phyloP scores from a whole-genome alignment of 2,888 invertebrate genomes.

The Himalopsyche kuldschensis region DNA sequence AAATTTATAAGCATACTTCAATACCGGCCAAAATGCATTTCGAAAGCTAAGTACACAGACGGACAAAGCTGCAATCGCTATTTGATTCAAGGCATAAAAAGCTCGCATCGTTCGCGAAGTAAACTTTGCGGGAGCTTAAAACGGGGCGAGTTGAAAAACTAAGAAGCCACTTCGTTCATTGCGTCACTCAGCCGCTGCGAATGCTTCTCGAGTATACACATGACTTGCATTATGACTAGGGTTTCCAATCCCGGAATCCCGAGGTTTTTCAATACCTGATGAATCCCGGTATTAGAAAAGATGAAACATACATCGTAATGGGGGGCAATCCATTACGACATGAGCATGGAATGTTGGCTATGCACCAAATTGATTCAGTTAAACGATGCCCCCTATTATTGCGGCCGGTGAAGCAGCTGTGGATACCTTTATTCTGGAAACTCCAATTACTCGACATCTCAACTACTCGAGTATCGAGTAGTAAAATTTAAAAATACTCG shows the following conservation, averaged over 20 bases:
- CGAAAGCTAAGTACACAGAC: too few relatives aligned
- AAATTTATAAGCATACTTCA: too few relatives aligned
- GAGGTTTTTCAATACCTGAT: too few relatives aligned
- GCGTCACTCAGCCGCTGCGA: background rate
- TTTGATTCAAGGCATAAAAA: background rate
- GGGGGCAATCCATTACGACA: constrained; percentile 10
- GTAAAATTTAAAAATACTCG: too few relatives aligned
- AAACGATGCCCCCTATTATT: constrained; percentile 26
- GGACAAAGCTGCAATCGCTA: background rate
- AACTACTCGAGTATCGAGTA: too few relatives aligned
- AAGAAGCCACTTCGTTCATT: background rate
- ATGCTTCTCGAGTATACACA: background rate
- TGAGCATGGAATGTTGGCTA: constrained; percentile 22
- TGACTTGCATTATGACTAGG: background rate
- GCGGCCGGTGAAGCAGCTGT: background rate
- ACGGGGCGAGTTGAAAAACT: background rate
- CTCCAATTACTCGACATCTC: too few relatives aligned
- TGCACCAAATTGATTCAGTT: constrained; percentile 32
- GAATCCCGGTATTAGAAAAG: too few relatives aligned
- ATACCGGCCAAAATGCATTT: too few relatives aligned
- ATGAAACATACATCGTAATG: too few relatives aligned
- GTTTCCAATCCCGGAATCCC: too few relatives aligned
- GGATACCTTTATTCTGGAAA: too few relatives aligned
- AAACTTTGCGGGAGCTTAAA: background rate
- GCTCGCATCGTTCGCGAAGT: background rate